Base-by-base conservation (phyloP, 2,888 invertebrate genomes). In the Aspidapion aeneum region DNA sequence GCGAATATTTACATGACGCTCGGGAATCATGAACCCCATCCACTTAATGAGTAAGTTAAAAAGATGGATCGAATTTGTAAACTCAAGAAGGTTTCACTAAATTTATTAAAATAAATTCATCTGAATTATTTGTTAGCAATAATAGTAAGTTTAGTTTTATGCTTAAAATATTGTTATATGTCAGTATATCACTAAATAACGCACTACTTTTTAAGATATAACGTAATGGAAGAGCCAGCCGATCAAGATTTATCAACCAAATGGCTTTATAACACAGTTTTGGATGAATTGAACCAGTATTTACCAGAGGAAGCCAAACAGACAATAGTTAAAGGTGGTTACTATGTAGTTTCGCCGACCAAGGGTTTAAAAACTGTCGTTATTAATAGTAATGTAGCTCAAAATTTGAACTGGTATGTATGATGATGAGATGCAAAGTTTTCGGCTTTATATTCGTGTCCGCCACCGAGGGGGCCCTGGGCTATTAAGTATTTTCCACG, bases 381-480 rank as follows among this genome's bases (percentile, higher is more conserved):
- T 0, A 72, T 94, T 1, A 95, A 95, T 73, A 91, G 87, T 73
- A 93, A 93, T 74, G 87, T 90, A 62, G 91, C 92, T 71, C 90
- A 89, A 72, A 83, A 77, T 68, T 81, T 80, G 68, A 93, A 93
- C 74, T 92, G 87, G 88, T 87, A 78, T 67, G 61, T 35, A 58
- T 52, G n/a, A n/a, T n/a, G n/a, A n/a, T n/a, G n/a, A n/a, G n/a
- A n/a, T n/a, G n/a, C n/a, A n/a, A n/a, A n/a, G n/a, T n/a, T n/a
- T n/a, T n/a, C n/a, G n/a, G n/a, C n/a, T n/a, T n/a, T n/a, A n/a
- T n/a, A n/a, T n/a, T n/a, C n/a, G n/a, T n/a, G n/a, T n/a, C n/a
- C n/a, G n/a, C n/a, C n/a, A n/a, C n/a, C n/a, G n/a, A n/a, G n/a
- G n/a, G n/a, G n/a, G n/a, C n/a, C n/a, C n/a, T n/a, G n/a, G n/a